Conservation (phyloP, 1,140 invertebrate species). For the Pogonus chalceus region DNA sequence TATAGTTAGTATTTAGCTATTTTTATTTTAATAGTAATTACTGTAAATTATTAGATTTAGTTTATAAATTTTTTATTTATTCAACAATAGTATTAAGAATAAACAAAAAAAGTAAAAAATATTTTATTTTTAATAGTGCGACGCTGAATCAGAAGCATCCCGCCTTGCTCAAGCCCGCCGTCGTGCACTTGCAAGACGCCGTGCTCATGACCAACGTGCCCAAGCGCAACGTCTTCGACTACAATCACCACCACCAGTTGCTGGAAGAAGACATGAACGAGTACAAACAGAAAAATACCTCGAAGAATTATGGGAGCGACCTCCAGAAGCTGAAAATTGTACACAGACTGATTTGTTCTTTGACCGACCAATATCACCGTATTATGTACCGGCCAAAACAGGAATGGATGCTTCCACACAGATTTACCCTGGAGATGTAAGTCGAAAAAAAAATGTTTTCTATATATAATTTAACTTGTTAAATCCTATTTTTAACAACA, state of each 20-base stretch:
- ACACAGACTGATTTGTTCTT: conserved; percentile 80
- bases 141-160: conserved; percentile 46
- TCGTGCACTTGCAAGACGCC: conserved; percentile 47
- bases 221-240: conserved; percentile 27
- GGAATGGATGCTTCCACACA: conserved; percentile 74
- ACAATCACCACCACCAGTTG: conserved; percentile 56
- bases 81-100: neutral
- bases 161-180: conserved; percentile 50
- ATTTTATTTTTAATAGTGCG: conserved; percentile 35
- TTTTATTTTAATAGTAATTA: too few relatives aligned
- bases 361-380: conserved; percentile 66
- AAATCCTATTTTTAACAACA: too few relatives aligned
- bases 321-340: conserved; percentile 58
- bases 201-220: conserved; percentile 37
- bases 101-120: neutral
- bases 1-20: too few relatives aligned
- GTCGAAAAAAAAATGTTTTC: too few relatives aligned
- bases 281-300: conserved; percentile 82
- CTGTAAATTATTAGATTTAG: too few relatives aligned
- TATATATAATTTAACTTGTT: too few relatives aligned
- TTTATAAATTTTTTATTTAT: too few relatives aligned
- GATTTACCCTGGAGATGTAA: conserved; percentile 77
- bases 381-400: conserved; percentile 63
- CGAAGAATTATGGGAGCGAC: conserved; percentile 66
- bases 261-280: conserved; percentile 67